Base-by-base conservation (phyloP, 1,140 invertebrate species). In the Drosophila lowei region DNA sequence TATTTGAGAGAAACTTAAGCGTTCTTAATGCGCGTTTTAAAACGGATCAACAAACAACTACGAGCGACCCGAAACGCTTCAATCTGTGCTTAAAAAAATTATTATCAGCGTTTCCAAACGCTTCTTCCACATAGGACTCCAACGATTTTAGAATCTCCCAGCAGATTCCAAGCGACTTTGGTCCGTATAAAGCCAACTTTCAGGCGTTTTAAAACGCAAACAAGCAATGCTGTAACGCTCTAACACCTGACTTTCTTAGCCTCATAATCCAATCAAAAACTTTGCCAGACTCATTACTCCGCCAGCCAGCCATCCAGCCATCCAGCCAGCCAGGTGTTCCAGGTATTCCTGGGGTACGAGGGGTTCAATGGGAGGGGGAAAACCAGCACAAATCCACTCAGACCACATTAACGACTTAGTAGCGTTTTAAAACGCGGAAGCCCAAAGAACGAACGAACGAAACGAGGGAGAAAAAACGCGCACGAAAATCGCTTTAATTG, bases 321-420 rank as follows among this genome's bases (percentile, higher is more conserved):
- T n/a, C 61, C 21, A 34, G 16, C 64, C 30, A 34, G 34, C 34
- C 34, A 38, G 34, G 34, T 38, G 9, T 38, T 38, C 4, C 4
- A 38, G 30, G 8, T 34, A 9, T 34, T 11, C 8, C 30, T 8
- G 30, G 8, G 7, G 30, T 18, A 18, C 18, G 30, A 3, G 11
- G 34, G 3, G 11, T 13, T 38, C 34, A 38, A 38, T 13, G 34
- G 3, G 34, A 3, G 11, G 34, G 34, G 11, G 11, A 5, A 38
- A 38, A 9, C 15, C 61, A 15, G 23, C 42, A 11, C 2, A 41
- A 67, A 68, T 68, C 64, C 50, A 67, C 63, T 68, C 44, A 68
- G 52, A 8, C 55, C 67, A 64, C 65, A 60, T 71, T 71, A 71
- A 71, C 65, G 66, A 71, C 67, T 71, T 71, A 71, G 67, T 60